phyloP scores from a whole-genome alignment of 2,113 vertebrate genomes.

The Mormyrus lacerda region DNA sequence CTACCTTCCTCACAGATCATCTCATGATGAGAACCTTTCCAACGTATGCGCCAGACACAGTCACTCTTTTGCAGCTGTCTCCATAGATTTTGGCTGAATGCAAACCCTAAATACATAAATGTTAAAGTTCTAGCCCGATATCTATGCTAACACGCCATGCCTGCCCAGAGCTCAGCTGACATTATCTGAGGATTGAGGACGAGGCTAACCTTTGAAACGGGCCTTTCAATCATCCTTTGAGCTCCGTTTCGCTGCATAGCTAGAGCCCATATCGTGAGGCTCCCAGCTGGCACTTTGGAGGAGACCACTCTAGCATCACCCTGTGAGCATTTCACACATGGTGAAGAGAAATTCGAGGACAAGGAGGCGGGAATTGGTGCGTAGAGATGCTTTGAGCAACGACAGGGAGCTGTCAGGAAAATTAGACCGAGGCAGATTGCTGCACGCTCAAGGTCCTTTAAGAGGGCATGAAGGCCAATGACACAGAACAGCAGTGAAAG shows the following conservation, averaged over 20 bases:
- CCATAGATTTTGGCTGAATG: background rate
- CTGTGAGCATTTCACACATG: background rate
- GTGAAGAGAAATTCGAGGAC: background rate
- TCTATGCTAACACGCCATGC: background rate
- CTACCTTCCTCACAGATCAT: background rate
- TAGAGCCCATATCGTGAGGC: background rate
- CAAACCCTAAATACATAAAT: background rate
- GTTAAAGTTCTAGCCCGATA: background rate
- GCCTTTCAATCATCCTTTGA: constrained; percentile 1
- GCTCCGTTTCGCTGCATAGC: background rate
- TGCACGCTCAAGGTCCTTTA: background rate
- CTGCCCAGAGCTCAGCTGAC: background rate
- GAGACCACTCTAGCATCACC: background rate
- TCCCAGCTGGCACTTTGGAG: background rate
- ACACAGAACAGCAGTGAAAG: background rate
- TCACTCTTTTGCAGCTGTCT: background rate
- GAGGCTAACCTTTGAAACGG: background rate
- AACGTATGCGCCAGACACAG: background rate
- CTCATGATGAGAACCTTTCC: background rate
- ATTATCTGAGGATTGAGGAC: background rate
- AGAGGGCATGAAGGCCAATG: background rate
- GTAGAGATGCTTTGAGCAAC: background rate
- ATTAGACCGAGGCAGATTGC: background rate
- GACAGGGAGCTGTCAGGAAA: background rate
- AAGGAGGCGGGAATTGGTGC: too few species aligned